These are phyloP conservation scores for Columbina picui DNA, from an alignment of 2,113 vertebrate genomes.

Conservation along the genomic window DNA sequence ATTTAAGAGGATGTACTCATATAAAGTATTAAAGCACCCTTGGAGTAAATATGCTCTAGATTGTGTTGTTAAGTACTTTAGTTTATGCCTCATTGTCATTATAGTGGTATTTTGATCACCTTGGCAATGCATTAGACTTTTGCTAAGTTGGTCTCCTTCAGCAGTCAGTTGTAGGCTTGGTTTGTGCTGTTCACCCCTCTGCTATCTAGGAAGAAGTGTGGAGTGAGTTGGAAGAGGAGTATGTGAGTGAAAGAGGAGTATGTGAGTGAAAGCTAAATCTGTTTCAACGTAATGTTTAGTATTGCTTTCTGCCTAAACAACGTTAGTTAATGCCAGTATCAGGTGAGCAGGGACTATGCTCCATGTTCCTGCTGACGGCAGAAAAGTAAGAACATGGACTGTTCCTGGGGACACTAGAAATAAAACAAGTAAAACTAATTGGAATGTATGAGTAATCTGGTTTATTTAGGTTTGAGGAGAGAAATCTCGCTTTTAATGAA, in stretches of 20 bases:
- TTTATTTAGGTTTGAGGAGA: not conserved
- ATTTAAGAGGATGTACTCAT: not conserved
- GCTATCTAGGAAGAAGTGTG: not conserved
- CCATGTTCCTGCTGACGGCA: not conserved
- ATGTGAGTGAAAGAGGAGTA: not conserved
- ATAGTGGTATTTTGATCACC: not conserved
- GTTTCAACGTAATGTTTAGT: not conserved
- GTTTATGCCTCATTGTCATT: not conserved
- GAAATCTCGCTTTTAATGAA: not conserved
- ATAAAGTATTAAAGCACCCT: not conserved
- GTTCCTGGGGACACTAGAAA: not conserved
- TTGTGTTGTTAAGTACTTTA: not conserved
- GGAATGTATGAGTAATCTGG: not conserved
- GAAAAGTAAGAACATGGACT: not conserved
- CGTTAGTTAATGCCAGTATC: not conserved
- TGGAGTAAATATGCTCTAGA: not conserved
- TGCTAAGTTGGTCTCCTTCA: not conserved
- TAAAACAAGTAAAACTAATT: not conserved
- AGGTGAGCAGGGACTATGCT: not conserved
- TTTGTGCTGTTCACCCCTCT: not conserved
- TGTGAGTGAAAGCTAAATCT: not conserved
- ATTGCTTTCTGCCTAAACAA: not conserved
- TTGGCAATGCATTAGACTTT: not conserved
- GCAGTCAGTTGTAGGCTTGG: not conserved
- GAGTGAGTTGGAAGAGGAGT: not conserved